Evolutionary conservation across 2,113 vertebrate species (phyloP), one percentile per base, ranked within the genome.

Genomic region (Chrysochloris asiatica): DNA sequence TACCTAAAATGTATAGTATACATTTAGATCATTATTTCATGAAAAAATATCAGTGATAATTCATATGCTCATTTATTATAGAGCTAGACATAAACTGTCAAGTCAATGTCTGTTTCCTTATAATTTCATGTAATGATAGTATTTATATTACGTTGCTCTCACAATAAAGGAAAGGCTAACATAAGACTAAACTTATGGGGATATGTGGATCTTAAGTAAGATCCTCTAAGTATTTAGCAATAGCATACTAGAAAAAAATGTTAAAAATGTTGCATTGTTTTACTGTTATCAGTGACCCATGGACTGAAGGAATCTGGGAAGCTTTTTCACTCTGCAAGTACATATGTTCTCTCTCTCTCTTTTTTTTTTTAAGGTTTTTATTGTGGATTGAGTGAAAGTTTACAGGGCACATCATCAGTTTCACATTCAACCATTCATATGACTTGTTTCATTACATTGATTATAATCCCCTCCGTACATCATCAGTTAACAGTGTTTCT

Each of bases 21-120:
- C n/a, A 50, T 73, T 86, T 92, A 69, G 38, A 65, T 67, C 16
- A 2, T 83, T 36, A 73, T 65, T 75, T 84, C 63, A 36, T 83
- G 19, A 24, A 43, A 93, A 87, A 71, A 43, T 45, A 52, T 61
- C n/a, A 8, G 2, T 63, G 54, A 83, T 17, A 86, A 83, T 81
- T 33, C 8, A 9, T 48, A 45, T 3, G 12, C 4, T 26, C 16
- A 3, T 45, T 83, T 73, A 45, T n/a, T 72, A 48, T 30, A 71
- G 4, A 17, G 48, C 2, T 16, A 67, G 3, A 72, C 38, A 69
- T 26, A 79, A 63, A n/a, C n/a, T 45, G 28, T 56, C 69, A 54
- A 47, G 26, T 36, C 8, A 72, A 36, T 26, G 61, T 82, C 19
- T 67, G 48, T 88, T 83, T 78, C 33, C 22, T 21, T 41, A 33